Evolutionary conservation across 2,888 invertebrate genomes (phyloP), one percentile per base, ranked within the genome.

Genomic region (Drosophila algonquin): DNA sequence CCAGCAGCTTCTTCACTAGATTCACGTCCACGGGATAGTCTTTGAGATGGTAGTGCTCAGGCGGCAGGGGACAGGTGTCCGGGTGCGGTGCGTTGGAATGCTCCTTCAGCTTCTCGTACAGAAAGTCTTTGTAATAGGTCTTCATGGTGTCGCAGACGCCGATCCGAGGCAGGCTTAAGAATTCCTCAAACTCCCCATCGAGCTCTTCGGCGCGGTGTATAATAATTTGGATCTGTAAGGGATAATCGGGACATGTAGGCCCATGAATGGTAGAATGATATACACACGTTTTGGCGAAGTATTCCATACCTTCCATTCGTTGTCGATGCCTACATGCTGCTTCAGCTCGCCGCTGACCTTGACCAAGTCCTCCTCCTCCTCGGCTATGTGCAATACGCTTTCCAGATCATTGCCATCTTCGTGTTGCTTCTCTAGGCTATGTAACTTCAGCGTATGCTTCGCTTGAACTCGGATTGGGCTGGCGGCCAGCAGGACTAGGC

Each of bases 41-140:
- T 3, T 76, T 80, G 4, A 90, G 32, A 0, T 61, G 35, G 45
- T 90, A 91, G 8, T 77, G 69, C 1, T 79, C 74, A 2, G 79
- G 60, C 0, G 73, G 64, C 16, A 91, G 50, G 0, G 91, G 91
- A 54, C 91, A 91, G 2, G 47, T 75, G 18, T 82, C 77, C 0
- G 90, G 91, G 47, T 83, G 73, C 0, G 91, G 91, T 0, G 90
- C 91, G 69, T 91, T 91, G 0, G 89, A 77, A 58, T 90, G 69
- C 1, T 90, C 68, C 46, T 90, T 90, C 0, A 91, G 52, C 6
- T 61, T 71, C 0, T 88, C 82, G 53, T 91, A 91, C 32, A 91
- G 80, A 27, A 73, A 80, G 18, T 57, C 74, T 58, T 89, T 90
- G 63, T 91, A 91, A 24, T 79, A 72, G 35, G 71, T 59, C 24